Base-by-base conservation (phyloP, 1,140 invertebrate genomes). In the Drosophila lacertosa region DNA sequence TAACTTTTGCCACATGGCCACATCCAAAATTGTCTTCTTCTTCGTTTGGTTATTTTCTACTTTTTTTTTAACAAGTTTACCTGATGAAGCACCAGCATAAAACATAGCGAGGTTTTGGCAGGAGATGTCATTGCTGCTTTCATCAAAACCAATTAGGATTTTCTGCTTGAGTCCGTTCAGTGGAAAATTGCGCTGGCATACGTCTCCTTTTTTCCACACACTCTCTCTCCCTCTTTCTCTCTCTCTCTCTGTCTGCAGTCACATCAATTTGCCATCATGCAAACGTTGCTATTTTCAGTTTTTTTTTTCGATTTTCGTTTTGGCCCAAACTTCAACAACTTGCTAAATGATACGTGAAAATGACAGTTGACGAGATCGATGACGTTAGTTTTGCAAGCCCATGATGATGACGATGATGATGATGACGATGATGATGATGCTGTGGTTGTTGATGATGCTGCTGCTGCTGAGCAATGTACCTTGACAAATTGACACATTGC, bases 281-380 rank as follows among this genome's bases (percentile, higher is more conserved):
- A 59, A 59, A 66, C 51, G 67, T 53, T 63, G 47, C 54, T 37
- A 29, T 60, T 63, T 58, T 29, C 26, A 29, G 5, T 29, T 29
- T 63, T 64, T 74, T 86, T 51, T 65, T 35, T 63, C 22, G 4
- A 7, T 29, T 26, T 39, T n/a, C 10, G 29, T 50, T 48, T 67
- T 54, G 51, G 29, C 57, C 39, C 65, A 55, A 77, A 74, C 82
- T 88, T 82, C 59, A 67, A 77, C 79, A 84, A 89, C 73, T 83
- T 89, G 83, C 86, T 89, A 88, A 89, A 89, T 89, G 83, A 89
- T 89, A 89, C 84, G 84, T 89, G 84, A 89, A 89, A 89, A 89
- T 89, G 84, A 89, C 84, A 89, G 86, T 74, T 83, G 83, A 89
- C 84, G 84, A 89, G 84, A 89, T 89, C 84, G 84, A 89, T 89